These are phyloP conservation scores for Sericinus montela DNA, from an alignment of 2,888 invertebrate species.

Conservation along the genomic window DNA sequence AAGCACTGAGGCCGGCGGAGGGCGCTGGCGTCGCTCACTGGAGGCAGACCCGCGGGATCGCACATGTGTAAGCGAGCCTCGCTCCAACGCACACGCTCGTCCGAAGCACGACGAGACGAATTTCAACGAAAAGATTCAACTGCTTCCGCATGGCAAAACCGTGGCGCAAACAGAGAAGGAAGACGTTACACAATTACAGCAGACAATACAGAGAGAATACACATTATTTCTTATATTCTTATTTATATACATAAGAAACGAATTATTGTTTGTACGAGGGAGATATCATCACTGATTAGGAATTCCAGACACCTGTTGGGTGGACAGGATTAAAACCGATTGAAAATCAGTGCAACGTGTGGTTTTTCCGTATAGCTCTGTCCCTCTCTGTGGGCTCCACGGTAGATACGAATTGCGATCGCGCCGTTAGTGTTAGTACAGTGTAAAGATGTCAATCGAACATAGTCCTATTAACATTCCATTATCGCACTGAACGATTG, in stretches of 20 bases:
- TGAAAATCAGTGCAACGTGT: background rate
- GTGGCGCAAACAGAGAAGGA: too few relatives aligned
- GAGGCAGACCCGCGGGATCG: background rate
- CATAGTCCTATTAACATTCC: conserved; percentile 58
- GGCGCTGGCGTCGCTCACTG: conserved; percentile 20
- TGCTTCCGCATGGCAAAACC: too few relatives aligned
- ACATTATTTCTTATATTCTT: too few relatives aligned
- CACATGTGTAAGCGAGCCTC: background rate
- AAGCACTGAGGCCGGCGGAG: conserved; percentile 81
- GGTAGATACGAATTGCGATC: background rate
- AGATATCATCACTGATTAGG: too few relatives aligned
- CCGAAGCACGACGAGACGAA: background rate
- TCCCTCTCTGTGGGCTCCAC: too few relatives aligned
- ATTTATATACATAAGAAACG: too few relatives aligned
- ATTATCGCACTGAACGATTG: conserved; percentile 52
- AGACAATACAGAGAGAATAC: too few relatives aligned
- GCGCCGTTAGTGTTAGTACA: background rate
- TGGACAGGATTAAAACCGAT: too few relatives aligned
- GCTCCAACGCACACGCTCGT: background rate
- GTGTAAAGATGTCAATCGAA: background rate
- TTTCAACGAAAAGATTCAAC: background rate
- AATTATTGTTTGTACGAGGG: too few relatives aligned
- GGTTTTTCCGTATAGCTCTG: background rate
- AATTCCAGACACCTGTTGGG: too few relatives aligned
- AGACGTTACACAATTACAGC: too few relatives aligned